Base-by-base conservation (phyloP, 92 coral and sea anemone genomes). In the Bergia sp. region DNA sequence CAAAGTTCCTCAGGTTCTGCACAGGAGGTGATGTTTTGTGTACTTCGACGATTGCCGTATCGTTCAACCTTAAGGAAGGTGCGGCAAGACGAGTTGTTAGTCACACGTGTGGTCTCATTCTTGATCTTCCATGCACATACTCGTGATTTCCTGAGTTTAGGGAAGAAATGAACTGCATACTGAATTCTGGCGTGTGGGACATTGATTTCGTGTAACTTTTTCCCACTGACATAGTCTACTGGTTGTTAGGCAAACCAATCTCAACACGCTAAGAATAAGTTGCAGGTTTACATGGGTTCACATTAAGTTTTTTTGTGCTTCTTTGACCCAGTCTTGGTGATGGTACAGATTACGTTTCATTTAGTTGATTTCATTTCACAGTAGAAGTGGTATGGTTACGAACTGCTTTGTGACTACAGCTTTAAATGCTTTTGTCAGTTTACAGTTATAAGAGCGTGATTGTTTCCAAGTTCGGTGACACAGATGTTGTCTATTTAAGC, bases 1-100 rank as follows among this genome's bases (percentile, higher is more conserved):
- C 71, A 36, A 92, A 92, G 83, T 92, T 92, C 83, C 78, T 92
- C 18, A 86, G 92, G 41, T 92, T 92, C 72, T 92, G 94, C 81
- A 89, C 92, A 6, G 93, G 93, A 72, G 79, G 78, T 37, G 84
- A 71, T 41, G 83, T 87, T 37, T 64, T 88, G 75, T 79, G 85
- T 86, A 88, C 78, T 9, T 44, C n/a, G 45, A 78, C 64, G n/a
- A 88, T 88, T 7, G 79, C 77, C 10, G 90, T 88, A 11, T 61
- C 85, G 73, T 88, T 88, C 21, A 88, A 42, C n/a, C 57, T 41
- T n/a, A 57, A 80, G 66, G 91, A 89, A 71, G 88, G 88, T 37
- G 91, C 91, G 79, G 91, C 75, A 7, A 37, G 91, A 37, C 61
- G 91, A 21, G 84, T 85, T n/a, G 88, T 89, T 41, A 82, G 83